These are phyloP conservation scores for Chaenodraco wilsoni DNA, from an alignment of 2,797 vertebrate genomes.

Conservation along the genomic window DNA sequence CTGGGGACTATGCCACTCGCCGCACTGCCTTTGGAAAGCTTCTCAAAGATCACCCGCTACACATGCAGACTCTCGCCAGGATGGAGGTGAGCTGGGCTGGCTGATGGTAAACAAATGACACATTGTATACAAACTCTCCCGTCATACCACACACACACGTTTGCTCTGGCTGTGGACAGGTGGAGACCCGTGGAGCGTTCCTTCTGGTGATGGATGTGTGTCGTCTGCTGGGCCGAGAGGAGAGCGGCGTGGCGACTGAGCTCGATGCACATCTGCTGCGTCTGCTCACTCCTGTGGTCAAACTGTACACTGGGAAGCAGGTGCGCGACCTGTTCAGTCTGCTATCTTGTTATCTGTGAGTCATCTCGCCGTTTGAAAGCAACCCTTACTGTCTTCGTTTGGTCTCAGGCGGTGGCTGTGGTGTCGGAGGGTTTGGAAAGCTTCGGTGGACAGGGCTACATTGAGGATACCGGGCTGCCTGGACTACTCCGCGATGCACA, in stretches of 20 bases:
- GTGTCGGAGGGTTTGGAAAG: slow-evolving; percentile 87
- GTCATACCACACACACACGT: slow-evolving; percentile 7
- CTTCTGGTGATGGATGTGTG: slow-evolving; percentile 86
- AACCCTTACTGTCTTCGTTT: neutral
- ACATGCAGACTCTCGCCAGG: slow-evolving; percentile 86
- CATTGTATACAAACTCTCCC: slow-evolving; percentile 10
- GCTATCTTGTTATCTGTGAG: neutral
- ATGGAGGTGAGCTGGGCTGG: slow-evolving; percentile 84
- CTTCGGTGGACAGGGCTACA: slow-evolving; percentile 91
- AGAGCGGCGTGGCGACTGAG: slow-evolving; percentile 80
- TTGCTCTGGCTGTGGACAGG: slow-evolving; percentile 65
- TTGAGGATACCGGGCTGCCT: slow-evolving; percentile 87
- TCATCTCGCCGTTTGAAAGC: fast-evolving
- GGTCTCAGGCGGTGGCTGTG: slow-evolving; percentile 83
- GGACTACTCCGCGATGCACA: slow-evolving; percentile 82
- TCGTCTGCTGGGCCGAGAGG: slow-evolving; percentile 85
- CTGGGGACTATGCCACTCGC: slow-evolving; percentile 84
- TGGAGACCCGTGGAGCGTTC: slow-evolving; percentile 84
- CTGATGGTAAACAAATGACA: neutral
- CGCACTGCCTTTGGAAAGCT: slow-evolving; percentile 87
- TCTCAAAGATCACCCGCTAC: slow-evolving; percentile 88
- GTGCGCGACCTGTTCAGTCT: slow-evolving; percentile 56
- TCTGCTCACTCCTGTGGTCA: slow-evolving; percentile 84
- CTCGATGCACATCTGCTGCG: slow-evolving; percentile 83
- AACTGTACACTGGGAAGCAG: slow-evolving; percentile 92